Percentiles rank a stretch among this genome's conserved stretches.
These are phyloP conservation scores for Caenorhabditis zanzibari DNA, from an alignment of 2,888 invertebrate species.

Conservation along the genomic window DNA sequence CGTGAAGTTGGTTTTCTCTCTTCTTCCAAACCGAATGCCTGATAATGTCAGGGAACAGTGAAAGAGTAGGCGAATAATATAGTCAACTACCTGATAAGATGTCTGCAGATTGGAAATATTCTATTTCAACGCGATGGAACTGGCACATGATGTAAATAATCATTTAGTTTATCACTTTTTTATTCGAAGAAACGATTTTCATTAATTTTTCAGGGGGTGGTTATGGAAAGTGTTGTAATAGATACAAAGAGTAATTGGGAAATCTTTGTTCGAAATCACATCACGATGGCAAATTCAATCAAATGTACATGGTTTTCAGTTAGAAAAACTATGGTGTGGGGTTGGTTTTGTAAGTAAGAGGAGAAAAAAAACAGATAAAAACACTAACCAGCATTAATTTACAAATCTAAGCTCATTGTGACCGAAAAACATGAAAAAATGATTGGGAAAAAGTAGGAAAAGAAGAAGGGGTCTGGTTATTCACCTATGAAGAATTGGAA, in stretches of 20 bases:
- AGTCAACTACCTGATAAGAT: no score
- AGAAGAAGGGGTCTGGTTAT: slow-evolving; percentile 5
- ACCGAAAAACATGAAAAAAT: slow-evolving; percentile 55
- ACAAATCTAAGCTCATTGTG: slow-evolving; percentile 63
- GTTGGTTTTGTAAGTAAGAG: slow-evolving; percentile 4
- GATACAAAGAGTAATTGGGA: slow-evolving; percentile 43
- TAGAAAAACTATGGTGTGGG: not conserved
- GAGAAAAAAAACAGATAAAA: not conserved
- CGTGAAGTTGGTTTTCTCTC: no score
- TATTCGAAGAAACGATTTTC: slow-evolving; percentile 10
- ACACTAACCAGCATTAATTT: slow-evolving; percentile 55
- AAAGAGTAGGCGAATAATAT: no score
- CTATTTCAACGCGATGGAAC: not conserved
- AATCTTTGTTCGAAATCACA: slow-evolving; percentile 55
- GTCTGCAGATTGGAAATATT: not conserved
- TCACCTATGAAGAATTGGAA: slow-evolving; percentile 48
- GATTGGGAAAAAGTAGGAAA: slow-evolving; percentile 13
- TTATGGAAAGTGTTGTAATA: slow-evolving; percentile 12
- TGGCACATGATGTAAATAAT: not conserved
- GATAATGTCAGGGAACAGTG: not conserved
- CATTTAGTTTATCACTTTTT: slow-evolving; percentile 1
- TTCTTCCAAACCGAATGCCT: slow-evolving; percentile 2
- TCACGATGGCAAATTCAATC: slow-evolving; percentile 54
- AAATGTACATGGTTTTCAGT: slow-evolving; percentile 52
- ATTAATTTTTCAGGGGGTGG: slow-evolving; percentile 1